Percentiles rank a stretch among this genome's conserved stretches.
These are phyloP conservation scores for Epinotia nisella DNA, from an alignment of 2,888 invertebrate genomes.

Conservation along the genomic window DNA sequence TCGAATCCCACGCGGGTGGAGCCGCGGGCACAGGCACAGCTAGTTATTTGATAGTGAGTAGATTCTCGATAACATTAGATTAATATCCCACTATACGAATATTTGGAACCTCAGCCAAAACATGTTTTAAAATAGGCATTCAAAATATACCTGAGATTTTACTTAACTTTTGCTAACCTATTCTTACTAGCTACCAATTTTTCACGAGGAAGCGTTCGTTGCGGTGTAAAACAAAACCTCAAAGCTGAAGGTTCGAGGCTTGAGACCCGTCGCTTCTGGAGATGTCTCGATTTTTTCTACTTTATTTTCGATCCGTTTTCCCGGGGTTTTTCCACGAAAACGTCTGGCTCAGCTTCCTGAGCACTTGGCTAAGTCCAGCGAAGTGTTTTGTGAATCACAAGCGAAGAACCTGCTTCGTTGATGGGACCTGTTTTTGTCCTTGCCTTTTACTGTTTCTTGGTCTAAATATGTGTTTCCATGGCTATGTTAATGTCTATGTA, in stretches of 20 bases:
- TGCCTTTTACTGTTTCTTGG: conserved; percentile 1
- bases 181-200: neutral
- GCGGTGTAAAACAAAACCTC: conserved; percentile 62
- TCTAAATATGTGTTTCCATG: neutral
- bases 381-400: conserved; percentile 40
- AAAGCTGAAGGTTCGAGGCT: conserved; percentile 73
- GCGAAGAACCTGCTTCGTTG: conserved; percentile 26
- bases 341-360: conserved; percentile 77
- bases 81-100: no score
- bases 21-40: no score
- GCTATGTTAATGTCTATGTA: neutral
- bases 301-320: conserved; percentile 81
- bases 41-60: no score
- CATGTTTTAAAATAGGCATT: no score
- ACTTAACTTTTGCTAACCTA: neutral
- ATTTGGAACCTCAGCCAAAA: no score
- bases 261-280: conserved; percentile 76
- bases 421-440: conserved; percentile 14
- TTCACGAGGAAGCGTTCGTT: conserved; percentile 40
- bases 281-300: conserved; percentile 83
- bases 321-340: conserved; percentile 71
- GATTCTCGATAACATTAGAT: no score
- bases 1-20: no score
- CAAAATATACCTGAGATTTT: neutral
- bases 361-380: conserved; percentile 52